Conservation (phyloP, 2,113 vertebrate species). For the Protobothrops mucrosquamatus region DNA sequence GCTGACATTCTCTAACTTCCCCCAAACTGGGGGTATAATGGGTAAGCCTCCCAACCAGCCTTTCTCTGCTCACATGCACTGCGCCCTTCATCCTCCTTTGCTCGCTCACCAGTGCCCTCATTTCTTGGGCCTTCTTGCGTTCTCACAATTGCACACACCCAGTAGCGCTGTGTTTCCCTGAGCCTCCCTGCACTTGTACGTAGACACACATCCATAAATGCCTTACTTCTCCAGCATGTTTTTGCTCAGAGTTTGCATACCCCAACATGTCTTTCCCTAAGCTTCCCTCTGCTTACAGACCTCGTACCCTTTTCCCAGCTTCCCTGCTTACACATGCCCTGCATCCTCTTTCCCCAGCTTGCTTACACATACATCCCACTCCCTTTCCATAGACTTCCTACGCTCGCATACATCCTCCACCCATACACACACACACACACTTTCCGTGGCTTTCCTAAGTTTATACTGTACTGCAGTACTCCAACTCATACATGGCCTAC, state of each 20-base stretch:
- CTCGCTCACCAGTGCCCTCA: not conserved
- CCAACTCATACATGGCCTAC: not conserved
- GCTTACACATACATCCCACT: not conserved
- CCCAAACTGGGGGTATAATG: too few species aligned
- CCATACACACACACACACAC: not conserved
- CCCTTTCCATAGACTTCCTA: not conserved
- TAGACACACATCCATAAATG: not conserved
- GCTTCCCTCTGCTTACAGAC: too few species aligned
- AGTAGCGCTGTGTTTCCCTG: not conserved
- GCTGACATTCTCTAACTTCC: too few species aligned
- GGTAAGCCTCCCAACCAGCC: too few species aligned
- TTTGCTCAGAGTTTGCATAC: not conserved
- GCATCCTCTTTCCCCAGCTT: not conserved
- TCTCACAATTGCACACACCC: not conserved
- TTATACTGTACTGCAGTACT: not conserved
- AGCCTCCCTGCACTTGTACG: not conserved
- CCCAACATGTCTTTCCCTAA: not conserved
- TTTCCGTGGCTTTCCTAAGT: not conserved
- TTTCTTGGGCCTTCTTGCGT: not conserved
- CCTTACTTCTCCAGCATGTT: not conserved
- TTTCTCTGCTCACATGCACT: too few species aligned
- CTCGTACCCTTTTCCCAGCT: not conserved
- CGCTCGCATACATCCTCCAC: not conserved
- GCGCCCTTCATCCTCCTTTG: not conserved
- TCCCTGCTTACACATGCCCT: not conserved